Conservation (phyloP, 2,113 vertebrate species). For the Mormoops blainvillei region DNA sequence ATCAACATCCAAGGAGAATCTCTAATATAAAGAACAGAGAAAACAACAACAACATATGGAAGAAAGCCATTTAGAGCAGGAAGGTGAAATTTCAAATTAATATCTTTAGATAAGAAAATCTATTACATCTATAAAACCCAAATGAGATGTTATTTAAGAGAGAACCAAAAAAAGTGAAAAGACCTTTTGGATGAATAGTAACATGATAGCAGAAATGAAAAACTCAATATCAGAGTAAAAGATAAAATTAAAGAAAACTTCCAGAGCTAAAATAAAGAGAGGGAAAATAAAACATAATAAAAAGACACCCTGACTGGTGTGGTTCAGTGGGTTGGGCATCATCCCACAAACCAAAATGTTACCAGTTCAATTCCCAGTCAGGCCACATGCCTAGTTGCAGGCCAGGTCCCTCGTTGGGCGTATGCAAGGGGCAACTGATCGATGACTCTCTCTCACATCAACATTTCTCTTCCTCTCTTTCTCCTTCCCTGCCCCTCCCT, state of each 20-base stretch:
- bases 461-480: no score
- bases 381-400: no score
- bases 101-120: not conserved
- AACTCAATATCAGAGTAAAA: not conserved
- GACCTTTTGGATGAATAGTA: not conserved
- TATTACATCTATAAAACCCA: not conserved
- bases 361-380: no score
- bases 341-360: no score
- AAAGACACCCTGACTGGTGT: not conserved
- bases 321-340: no score
- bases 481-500: no score
- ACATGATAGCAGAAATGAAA: not conserved
- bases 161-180: not conserved
- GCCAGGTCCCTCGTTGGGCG: no score
- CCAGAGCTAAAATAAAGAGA: not conserved
- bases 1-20: not conserved
- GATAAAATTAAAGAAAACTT: not conserved
- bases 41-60: not conserved
- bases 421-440: no score
- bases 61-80: not conserved
- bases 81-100: not conserved
- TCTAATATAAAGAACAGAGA: not conserved
- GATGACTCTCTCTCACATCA: no score
- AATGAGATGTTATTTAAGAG: not conserved
- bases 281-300: not conserved